A percentile compares a stretch with the other conserved stretches of the same genome.
Evolutionary conservation across 2,113 vertebrate species (phyloP).

Genomic region (Lasiurus borealis): DNA sequence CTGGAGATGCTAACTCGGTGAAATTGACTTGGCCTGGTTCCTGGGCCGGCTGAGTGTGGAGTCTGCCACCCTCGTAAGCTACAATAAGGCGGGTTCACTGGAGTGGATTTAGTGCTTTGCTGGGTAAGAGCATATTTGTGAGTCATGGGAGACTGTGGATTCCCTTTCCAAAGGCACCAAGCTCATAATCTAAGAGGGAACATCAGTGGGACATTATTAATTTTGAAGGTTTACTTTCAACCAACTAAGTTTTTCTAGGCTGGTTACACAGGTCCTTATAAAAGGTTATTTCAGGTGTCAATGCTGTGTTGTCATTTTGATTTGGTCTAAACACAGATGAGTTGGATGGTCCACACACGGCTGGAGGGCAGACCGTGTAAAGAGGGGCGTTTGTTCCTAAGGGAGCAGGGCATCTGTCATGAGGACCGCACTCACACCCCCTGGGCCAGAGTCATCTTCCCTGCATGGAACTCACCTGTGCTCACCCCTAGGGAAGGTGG

Average conservation of each 20-base stretch:
- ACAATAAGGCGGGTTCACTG: neutral
- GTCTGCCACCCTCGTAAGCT: neutral
- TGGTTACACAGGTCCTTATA: neutral
- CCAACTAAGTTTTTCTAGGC: neutral
- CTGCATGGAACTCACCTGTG: rapidly evolving
- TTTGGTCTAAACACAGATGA: neutral
- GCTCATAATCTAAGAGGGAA: neutral
- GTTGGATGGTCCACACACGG: neutral
- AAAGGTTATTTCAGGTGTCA: neutral
- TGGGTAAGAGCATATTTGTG: neutral
- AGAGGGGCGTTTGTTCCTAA: neutral
- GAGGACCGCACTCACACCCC: rapidly evolving
- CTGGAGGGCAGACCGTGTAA: too few relatives aligned
- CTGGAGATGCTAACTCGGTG: neutral
- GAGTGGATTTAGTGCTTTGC: neutral
- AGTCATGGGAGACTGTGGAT: neutral
- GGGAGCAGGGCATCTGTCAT: neutral
- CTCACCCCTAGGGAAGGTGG: rapidly evolving
- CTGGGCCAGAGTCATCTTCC: rapidly evolving
- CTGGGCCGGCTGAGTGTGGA: neutral
- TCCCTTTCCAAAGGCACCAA: neutral
- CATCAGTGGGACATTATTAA: neutral
- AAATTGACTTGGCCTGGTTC: neutral
- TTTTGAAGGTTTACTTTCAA: neutral
- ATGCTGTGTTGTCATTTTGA: neutral